Evolutionary conservation across 2,797 vertebrate species (phyloP).

Genomic region (Macroramphosus scolopax): DNA sequence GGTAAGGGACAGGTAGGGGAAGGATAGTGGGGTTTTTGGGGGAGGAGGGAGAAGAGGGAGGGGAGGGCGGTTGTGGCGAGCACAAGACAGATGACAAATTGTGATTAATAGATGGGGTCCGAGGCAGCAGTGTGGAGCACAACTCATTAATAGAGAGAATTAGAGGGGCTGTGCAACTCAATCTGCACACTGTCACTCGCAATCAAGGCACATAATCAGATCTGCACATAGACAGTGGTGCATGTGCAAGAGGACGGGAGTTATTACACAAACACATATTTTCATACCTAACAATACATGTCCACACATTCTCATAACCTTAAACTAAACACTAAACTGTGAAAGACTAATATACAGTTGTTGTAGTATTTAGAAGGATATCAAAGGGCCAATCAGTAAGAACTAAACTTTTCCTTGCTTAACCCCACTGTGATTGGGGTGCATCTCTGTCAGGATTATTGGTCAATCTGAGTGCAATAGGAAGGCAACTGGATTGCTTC

Average conservation of each 20-base stretch:
- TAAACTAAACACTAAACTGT: constrained; percentile 1
- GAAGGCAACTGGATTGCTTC: too few species aligned
- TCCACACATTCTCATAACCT: constrained; percentile 18
- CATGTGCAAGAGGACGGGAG: constrained; percentile 21
- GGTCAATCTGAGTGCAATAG: too few species aligned
- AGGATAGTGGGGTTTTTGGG: constrained; percentile 18
- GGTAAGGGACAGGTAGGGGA: constrained; percentile 41
- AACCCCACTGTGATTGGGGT: too few species aligned
- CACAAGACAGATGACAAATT: constrained; percentile 76
- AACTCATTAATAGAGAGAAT: constrained; percentile 81
- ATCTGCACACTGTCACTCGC: constrained; percentile 78
- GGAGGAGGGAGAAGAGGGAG: background rate
- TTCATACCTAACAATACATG: constrained; percentile 13
- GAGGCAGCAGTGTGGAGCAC: constrained; percentile 74
- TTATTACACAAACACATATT: constrained; percentile 22
- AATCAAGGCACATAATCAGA: constrained; percentile 76
- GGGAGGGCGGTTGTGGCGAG: constrained; percentile 30
- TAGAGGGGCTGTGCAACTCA: constrained; percentile 78
- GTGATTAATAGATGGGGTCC: constrained; percentile 81
- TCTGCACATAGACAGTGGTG: constrained; percentile 58
- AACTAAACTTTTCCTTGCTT: too few species aligned
- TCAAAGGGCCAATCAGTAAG: too few species aligned
- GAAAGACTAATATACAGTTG: too few species aligned
- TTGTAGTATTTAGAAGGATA: too few species aligned
- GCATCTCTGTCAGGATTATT: too few species aligned